phyloP scores from a whole-genome alignment of 2,113 vertebrate genomes.

The Alosa alosa region DNA sequence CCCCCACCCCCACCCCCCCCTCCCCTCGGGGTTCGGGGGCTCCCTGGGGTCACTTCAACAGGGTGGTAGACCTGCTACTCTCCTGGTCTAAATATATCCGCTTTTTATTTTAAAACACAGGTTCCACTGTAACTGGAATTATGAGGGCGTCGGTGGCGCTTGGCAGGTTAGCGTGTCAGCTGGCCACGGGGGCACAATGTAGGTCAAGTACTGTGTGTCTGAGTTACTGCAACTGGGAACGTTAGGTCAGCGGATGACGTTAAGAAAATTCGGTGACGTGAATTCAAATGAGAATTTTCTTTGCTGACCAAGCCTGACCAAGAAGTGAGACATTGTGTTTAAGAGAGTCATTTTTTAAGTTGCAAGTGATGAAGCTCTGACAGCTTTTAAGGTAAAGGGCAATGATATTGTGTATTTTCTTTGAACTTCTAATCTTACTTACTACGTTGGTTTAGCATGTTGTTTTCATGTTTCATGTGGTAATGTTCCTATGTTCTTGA shows the following conservation, averaged over 20 bases:
- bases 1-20: too few relatives aligned
- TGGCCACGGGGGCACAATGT: background rate
- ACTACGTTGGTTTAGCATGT: background rate
- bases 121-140: background rate
- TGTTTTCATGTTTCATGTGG: background rate
- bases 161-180: background rate
- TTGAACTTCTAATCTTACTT: background rate
- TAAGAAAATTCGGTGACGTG: background rate
- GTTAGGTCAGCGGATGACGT: background rate
- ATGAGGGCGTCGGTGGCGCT: background rate
- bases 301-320: background rate
- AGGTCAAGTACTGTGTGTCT: background rate
- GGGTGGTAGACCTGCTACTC: slow-evolving; percentile 65
- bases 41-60: slow-evolving; percentile 78
- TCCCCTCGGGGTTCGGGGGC: slow-evolving; percentile 55
- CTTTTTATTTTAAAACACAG: slow-evolving; percentile 20
- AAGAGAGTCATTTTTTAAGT: too few relatives aligned
- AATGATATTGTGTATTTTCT: background rate
- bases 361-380: too few relatives aligned
- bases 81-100: slow-evolving; percentile 44
- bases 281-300: background rate
- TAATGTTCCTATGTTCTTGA: background rate
- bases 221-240: background rate
- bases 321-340: too few relatives aligned
- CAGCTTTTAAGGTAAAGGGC: background rate